Conservation (phyloP, 2,888 invertebrate genomes). For the Psylliodes chrysocephalus region DNA sequence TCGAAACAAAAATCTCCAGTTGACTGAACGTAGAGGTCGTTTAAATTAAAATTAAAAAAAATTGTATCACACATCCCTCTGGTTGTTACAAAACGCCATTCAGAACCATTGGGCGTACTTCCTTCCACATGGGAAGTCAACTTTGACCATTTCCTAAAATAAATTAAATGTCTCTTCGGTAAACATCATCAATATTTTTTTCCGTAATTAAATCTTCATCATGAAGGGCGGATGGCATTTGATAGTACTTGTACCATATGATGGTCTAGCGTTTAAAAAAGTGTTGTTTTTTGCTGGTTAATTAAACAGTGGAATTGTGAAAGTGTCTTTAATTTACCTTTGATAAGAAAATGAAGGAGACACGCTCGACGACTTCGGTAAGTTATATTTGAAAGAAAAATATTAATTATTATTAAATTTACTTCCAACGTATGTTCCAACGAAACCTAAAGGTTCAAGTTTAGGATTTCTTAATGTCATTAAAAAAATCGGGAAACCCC, state of each 20-base stretch:
- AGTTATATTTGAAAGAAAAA: too few species aligned
- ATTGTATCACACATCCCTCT: conserved; percentile 35
- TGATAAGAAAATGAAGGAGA: conserved; percentile 15
- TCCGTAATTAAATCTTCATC: conserved; percentile 7
- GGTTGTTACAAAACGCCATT: conserved; percentile 41
- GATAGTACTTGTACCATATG: conserved; percentile 3
- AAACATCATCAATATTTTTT: conserved; percentile 7
- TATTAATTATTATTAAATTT: too few species aligned
- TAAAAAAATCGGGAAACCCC: too few species aligned
- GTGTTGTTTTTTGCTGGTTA: neutral
- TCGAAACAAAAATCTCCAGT: neutral
- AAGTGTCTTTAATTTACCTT: neutral
- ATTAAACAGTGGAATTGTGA: neutral
- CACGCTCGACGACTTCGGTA: neutral
- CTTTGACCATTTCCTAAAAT: conserved; percentile 31
- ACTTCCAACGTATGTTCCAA: too few species aligned
- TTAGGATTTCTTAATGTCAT: too few species aligned
- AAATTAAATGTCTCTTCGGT: conserved; percentile 6
- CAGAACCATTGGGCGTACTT: conserved; percentile 45
- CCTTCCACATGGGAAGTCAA: conserved; percentile 39
- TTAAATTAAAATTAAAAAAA: conserved; percentile 29
- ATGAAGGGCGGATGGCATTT: conserved; percentile 13
- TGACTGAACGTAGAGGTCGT: conserved; percentile 24
- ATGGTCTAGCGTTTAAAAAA: neutral
- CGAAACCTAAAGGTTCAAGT: too few species aligned